Conservation (phyloP, 2,797 vertebrate species). For the Etheostoma nigrum region DNA sequence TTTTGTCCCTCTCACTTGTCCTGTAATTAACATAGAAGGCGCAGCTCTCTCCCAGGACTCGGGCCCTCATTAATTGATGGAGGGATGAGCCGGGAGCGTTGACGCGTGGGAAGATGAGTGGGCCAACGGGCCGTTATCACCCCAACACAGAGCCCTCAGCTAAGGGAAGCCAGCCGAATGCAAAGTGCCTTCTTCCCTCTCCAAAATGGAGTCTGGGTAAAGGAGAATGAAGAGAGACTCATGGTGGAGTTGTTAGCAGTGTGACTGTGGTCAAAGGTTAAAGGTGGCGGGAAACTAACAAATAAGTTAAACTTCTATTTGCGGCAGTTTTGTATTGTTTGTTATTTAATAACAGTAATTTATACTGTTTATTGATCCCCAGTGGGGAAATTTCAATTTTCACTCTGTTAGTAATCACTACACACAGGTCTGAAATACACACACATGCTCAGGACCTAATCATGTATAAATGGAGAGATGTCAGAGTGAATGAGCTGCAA, state of each 20-base stretch:
- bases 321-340: background rate
- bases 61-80: conserved; percentile 71
- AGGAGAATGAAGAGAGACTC: conserved; percentile 23
- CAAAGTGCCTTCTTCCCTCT: conserved; percentile 43
- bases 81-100: conserved; percentile 62
- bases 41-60: conserved; percentile 60
- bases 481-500: too few species aligned
- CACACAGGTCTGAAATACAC: too few species aligned
- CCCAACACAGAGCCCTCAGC: conserved; percentile 61
- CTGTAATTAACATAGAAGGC: conserved; percentile 77
- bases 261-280: conserved; percentile 31
- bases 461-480: too few species aligned
- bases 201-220: conserved; percentile 35
- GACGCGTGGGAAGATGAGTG: conserved; percentile 59
- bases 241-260: conserved; percentile 5
- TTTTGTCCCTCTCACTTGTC: conserved; percentile 52
- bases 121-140: conserved; percentile 72
- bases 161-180: conserved; percentile 49
- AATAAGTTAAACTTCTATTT: background rate
- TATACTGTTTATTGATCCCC: too few species aligned
- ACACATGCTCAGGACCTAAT: too few species aligned
- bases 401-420: too few species aligned
- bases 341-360: background rate
- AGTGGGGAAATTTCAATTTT: too few species aligned
- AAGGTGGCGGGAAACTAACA: conserved; percentile 20